Percentiles rank a stretch among this genome's conserved stretches.
Evolutionary conservation across 2,888 invertebrate genomes (phyloP).

Genomic region (Elysia crispata): DNA sequence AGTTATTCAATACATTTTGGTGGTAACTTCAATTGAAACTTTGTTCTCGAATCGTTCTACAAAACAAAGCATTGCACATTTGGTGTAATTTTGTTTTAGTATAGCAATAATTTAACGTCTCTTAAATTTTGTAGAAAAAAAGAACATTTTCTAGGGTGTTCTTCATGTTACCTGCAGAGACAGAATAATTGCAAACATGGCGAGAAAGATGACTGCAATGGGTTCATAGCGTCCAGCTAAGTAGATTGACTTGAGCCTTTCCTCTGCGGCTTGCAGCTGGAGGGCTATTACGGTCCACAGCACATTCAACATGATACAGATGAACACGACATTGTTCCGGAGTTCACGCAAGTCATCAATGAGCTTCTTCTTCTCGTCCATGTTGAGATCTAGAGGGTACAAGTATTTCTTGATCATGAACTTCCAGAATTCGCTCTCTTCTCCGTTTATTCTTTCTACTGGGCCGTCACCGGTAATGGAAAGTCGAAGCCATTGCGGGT

Average conservation of each 20-base stretch:
- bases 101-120: no score
- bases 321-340: conserved; percentile 71
- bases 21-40: no score
- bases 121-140: neutral
- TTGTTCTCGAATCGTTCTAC: no score
- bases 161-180: conserved; percentile 51
- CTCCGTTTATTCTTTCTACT: conserved; percentile 88
- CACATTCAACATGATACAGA: conserved; percentile 93
- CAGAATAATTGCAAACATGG: conserved; percentile 67
- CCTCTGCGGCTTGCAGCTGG: conserved; percentile 89
- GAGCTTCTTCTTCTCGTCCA: conserved; percentile 79
- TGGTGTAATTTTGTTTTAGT: no score
- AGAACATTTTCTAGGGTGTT: neutral
- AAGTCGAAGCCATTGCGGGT: conserved; percentile 95
- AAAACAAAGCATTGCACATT: no score
- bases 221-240: conserved; percentile 70
- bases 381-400: conserved; percentile 94
- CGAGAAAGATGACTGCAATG: conserved; percentile 66
- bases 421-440: conserved; percentile 94
- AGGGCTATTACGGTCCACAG: conserved; percentile 99
- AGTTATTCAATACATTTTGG: no score
- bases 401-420: conserved; percentile 96
- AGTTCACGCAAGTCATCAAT: conserved; percentile 51
- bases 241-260: conserved; percentile 83
- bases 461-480: conserved; percentile 92